Conservation (phyloP, 2,797 vertebrate genomes). For the Scomberomorus guttatus region DNA sequence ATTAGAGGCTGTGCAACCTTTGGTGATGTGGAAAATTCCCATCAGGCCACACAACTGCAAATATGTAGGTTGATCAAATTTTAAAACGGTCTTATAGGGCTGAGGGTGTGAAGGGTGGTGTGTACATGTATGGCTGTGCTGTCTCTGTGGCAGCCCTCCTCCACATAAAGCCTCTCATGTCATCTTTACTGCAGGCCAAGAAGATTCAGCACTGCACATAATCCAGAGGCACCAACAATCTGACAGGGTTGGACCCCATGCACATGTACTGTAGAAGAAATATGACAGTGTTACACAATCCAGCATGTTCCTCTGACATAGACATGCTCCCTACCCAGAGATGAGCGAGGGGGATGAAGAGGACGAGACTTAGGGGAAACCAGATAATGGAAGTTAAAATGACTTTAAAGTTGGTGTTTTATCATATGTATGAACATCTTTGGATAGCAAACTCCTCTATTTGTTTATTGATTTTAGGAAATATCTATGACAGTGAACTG, state of each 20-base stretch:
- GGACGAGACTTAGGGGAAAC: not conserved
- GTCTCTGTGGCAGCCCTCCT: constrained; percentile 22
- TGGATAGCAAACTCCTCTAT: not conserved
- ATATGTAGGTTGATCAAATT: constrained; percentile 29
- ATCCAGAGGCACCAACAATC: constrained; percentile 53
- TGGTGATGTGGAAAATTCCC: constrained; percentile 29
- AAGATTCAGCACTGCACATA: constrained; percentile 37
- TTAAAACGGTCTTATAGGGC: constrained; percentile 15
- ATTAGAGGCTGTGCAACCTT: constrained; percentile 2
- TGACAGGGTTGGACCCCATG: constrained; percentile 34
- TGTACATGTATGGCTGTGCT: constrained; percentile 30
- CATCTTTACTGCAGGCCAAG: constrained; percentile 44
- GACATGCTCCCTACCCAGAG: constrained; percentile 5
- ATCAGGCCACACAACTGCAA: constrained; percentile 4
- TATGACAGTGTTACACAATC: constrained; percentile 49
- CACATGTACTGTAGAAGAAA: constrained; percentile 31
- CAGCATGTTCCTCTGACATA: constrained; percentile 33
- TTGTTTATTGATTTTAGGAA: not conserved
- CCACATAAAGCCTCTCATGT: constrained; percentile 50
- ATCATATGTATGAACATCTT: not conserved
- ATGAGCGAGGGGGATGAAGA: not conserved
- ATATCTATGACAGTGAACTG: not conserved
- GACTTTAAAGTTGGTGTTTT: not conserved
- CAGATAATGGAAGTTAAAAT: not conserved
- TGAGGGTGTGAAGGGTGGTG: constrained; percentile 22